phyloP scores from a whole-genome alignment of 1,140 invertebrate genomes.

The Lepidurus packardi region DNA sequence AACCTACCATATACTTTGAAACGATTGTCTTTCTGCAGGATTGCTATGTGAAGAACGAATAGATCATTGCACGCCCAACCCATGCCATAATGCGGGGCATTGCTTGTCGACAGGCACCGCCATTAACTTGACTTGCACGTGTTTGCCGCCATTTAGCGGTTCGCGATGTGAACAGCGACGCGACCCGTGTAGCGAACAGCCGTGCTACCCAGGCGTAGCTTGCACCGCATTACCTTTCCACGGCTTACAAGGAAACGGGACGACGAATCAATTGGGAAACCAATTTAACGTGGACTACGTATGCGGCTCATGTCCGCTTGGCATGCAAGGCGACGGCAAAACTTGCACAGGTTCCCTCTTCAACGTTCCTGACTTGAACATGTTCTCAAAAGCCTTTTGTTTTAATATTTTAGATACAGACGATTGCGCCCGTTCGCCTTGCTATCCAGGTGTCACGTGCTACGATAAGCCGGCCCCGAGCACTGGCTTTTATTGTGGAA shows the following conservation, averaged over 20 bases:
- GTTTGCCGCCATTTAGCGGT: conserved; percentile 28
- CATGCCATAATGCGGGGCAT: conserved; percentile 29
- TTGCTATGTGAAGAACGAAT: conserved; percentile 25
- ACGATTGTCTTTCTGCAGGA: neutral
- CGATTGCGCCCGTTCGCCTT: conserved; percentile 25
- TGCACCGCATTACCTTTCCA: neutral
- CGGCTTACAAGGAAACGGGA: conserved; percentile 23
- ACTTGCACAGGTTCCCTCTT: conserved; percentile 32
- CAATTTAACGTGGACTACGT: conserved; percentile 31
- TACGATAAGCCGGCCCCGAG: conserved; percentile 10
- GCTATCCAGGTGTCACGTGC: conserved; percentile 11
- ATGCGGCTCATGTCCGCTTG: conserved; percentile 33
- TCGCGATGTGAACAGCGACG: neutral
- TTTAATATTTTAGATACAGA: conserved; percentile 11
- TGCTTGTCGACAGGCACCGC: conserved; percentile 10
- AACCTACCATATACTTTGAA: too few species aligned
- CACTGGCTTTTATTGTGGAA: conserved; percentile 30
- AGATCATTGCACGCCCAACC: conserved; percentile 34
- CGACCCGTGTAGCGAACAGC: conserved; percentile 21
- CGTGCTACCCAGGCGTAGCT: conserved; percentile 18
- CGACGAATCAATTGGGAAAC: neutral
- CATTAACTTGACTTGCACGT: neutral
- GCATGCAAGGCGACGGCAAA: conserved; percentile 33
- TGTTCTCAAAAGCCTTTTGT: neutral
- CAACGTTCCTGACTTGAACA: neutral